phyloP scores from a whole-genome alignment of 1,140 invertebrate genomes.

The Spodoptera frugiperda region DNA sequence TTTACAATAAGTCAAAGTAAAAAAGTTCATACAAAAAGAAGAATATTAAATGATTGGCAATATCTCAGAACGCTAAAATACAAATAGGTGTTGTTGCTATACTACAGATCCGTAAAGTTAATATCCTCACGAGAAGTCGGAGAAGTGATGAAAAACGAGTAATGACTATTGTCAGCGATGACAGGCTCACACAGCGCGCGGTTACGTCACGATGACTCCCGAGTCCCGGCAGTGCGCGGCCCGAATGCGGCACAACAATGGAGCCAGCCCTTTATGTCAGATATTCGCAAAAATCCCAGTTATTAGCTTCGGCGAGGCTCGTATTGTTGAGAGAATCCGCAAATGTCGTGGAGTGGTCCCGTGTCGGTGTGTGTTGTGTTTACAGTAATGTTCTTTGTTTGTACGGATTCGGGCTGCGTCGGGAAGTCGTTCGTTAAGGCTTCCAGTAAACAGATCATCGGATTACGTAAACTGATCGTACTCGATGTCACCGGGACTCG shows the following conservation, averaged over 20 bases:
- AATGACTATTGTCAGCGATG: too few species aligned
- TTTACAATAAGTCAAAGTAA: too few species aligned
- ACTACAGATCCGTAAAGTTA: too few species aligned
- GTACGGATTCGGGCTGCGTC: background rate
- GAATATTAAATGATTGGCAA: too few species aligned
- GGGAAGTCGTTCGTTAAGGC: background rate
- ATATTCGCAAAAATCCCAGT: slow-evolving; percentile 7
- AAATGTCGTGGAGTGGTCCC: background rate
- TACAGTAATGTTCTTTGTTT: slow-evolving; percentile 8
- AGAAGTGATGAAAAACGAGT: too few species aligned
- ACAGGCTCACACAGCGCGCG: too few species aligned
- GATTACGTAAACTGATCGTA: background rate
- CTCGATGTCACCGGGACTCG: too few species aligned
- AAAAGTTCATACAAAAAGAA: too few species aligned
- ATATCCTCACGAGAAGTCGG: too few species aligned
- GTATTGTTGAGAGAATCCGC: slow-evolving; percentile 21
- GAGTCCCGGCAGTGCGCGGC: slow-evolving; percentile 1
- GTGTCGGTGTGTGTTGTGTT: background rate
- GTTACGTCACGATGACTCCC: background rate
- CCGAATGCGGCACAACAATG: slow-evolving; percentile 10
- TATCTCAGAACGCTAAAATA: too few species aligned
- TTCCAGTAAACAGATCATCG: background rate
- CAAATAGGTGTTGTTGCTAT: too few species aligned
- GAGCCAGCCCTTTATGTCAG: slow-evolving; percentile 17
- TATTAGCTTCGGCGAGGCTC: slow-evolving; percentile 33